Evolutionary conservation across 2,888 invertebrate species (phyloP).

Genomic region (Nineta flava): DNA sequence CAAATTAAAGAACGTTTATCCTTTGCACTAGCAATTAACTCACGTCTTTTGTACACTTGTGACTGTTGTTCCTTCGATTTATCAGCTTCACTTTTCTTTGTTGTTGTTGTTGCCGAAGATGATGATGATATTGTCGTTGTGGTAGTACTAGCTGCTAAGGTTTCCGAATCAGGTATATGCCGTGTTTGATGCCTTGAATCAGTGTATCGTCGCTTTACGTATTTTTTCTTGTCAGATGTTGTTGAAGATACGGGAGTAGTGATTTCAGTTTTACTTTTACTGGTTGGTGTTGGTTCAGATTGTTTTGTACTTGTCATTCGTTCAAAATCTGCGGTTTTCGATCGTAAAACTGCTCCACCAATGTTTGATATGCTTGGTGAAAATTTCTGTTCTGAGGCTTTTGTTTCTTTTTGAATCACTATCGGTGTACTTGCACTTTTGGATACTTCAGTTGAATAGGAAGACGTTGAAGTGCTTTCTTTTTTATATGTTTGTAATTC

Average conservation of each 20-base stretch:
- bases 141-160: slow-evolving; percentile 16
- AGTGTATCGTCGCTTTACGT: slow-evolving; percentile 41
- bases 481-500: slow-evolving; percentile 16
- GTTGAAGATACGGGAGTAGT: slow-evolving; percentile 22
- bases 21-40: slow-evolving; percentile 57
- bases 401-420: slow-evolving; percentile 11
- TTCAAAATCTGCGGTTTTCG: slow-evolving; percentile 52
- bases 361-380: slow-evolving; percentile 46
- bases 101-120: slow-evolving; percentile 13
- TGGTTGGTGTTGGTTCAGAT: slow-evolving; percentile 31
- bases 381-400: slow-evolving; percentile 22
- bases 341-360: slow-evolving; percentile 45
- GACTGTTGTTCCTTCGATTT: slow-evolving; percentile 14
- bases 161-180: slow-evolving; percentile 33
- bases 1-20: slow-evolving; percentile 6
- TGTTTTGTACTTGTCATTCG: slow-evolving; percentile 34
- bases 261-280: slow-evolving; percentile 26
- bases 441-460: slow-evolving; percentile 16
- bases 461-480: slow-evolving; percentile 15
- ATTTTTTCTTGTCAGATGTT: slow-evolving; percentile 37
- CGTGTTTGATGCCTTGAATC: slow-evolving; percentile 41
- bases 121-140: slow-evolving; percentile 13
- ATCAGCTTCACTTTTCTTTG: slow-evolving; percentile 10
- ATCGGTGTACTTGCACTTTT: slow-evolving; percentile 16
- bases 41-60: slow-evolving; percentile 58